A percentile compares a stretch with the other conserved stretches of the same genome.
These are phyloP conservation scores for Drosophila rhopaloa DNA, from an alignment of 1,140 invertebrate genomes.

Conservation along the genomic window DNA sequence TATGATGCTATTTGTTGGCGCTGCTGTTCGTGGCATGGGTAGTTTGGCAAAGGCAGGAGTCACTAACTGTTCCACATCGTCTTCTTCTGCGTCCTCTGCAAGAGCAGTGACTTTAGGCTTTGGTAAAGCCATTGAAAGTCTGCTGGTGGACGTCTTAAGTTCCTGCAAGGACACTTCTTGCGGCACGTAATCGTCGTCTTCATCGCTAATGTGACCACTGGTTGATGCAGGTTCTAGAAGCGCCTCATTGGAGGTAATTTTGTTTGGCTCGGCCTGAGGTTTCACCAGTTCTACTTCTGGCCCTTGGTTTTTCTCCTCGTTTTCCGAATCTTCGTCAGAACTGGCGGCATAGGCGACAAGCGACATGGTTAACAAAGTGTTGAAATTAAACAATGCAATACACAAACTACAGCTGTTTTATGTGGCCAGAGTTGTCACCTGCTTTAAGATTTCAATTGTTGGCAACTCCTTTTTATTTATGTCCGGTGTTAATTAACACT, in stretches of 20 bases:
- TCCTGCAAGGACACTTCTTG: conserved; percentile 62
- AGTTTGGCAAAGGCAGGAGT: conserved; percentile 65
- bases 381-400: conserved; percentile 7
- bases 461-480: not conserved
- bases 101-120: conserved; percentile 58
- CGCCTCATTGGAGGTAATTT: not conserved
- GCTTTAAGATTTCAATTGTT: not conserved
- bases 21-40: conserved; percentile 52
- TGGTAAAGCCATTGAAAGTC: conserved; percentile 47
- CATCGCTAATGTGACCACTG: conserved; percentile 75
- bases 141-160: conserved; percentile 9
- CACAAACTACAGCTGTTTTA: conserved; percentile 16
- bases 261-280: conserved; percentile 3
- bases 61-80: conserved; percentile 41
- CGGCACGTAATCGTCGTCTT: conserved; percentile 72
- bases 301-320: conserved; percentile 32
- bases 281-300: conserved; percentile 39
- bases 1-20: conserved; percentile 32
- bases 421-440: conserved; percentile 5
- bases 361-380: conserved; percentile 58
- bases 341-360: conserved; percentile 81
- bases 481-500: conserved; percentile 1
- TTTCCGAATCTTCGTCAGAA: conserved; percentile 73
- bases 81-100: not conserved
- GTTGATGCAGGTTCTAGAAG: not conserved